phyloP scores from a whole-genome alignment of 2,113 vertebrate genomes.

The Syngnathoides biaculeatus region DNA sequence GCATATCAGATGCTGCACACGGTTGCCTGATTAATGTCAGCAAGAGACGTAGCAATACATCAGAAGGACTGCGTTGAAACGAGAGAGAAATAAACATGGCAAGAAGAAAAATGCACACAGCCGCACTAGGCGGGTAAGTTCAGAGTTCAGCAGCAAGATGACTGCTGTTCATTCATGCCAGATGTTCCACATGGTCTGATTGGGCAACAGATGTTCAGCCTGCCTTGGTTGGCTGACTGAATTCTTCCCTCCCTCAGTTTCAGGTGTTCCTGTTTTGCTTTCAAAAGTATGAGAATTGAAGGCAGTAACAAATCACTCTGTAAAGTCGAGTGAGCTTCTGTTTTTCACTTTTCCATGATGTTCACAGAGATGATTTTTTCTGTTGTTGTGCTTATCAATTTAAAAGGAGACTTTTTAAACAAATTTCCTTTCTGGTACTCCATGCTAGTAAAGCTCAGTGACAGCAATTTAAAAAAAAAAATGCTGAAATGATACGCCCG shows the following conservation, averaged over 20 bases:
- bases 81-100: not conserved
- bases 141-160: slow-evolving; percentile 42
- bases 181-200: slow-evolving; percentile 57
- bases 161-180: slow-evolving; percentile 41
- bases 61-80: not conserved
- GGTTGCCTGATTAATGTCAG: slow-evolving; percentile 6
- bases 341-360: slow-evolving; percentile 28
- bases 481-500: not conserved
- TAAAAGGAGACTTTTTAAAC: not conserved
- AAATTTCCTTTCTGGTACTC: not conserved
- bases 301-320: not conserved
- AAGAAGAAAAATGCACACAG: slow-evolving; percentile 3
- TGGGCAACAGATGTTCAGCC: slow-evolving; percentile 54
- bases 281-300: not conserved
- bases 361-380: slow-evolving; percentile 28
- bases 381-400: not conserved
- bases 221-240: slow-evolving; percentile 41
- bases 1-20: slow-evolving; percentile 13
- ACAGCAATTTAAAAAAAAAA: not conserved
- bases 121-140: slow-evolving; percentile 38
- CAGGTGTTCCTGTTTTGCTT: slow-evolving; percentile 34
- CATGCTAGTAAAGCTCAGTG: not conserved
- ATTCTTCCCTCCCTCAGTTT: slow-evolving; percentile 26
- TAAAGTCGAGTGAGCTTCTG: not conserved
- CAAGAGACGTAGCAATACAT: not conserved